Conservation (phyloP, 2,113 vertebrate genomes). For the Archocentrus centrarchus region DNA sequence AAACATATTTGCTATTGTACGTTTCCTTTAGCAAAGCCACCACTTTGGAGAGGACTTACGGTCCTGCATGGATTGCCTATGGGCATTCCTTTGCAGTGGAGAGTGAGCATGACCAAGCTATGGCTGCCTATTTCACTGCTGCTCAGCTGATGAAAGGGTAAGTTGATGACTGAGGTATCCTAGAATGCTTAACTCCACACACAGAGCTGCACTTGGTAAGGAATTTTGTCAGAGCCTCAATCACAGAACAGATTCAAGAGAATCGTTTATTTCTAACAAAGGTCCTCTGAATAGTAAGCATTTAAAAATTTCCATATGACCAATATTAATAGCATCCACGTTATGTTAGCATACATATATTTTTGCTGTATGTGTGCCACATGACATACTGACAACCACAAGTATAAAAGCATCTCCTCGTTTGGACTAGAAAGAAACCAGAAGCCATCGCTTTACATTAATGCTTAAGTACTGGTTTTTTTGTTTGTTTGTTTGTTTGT, state of each 20-base stretch:
- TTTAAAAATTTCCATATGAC: not conserved
- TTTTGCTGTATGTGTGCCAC: not conserved
- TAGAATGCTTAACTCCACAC: not conserved
- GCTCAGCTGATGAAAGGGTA: slow-evolving; percentile 99
- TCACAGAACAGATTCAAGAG: not conserved
- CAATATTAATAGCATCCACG: not conserved
- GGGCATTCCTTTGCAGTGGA: slow-evolving; percentile 98
- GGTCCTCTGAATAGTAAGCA: not conserved
- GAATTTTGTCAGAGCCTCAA: not conserved
- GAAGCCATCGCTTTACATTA: not conserved
- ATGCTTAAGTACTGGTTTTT: not conserved
- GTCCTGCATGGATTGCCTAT: slow-evolving; percentile 98
- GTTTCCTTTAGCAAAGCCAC: slow-evolving; percentile 91
- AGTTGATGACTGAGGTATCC: not conserved
- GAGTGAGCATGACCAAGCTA: slow-evolving; percentile 98
- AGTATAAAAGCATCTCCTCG: no score
- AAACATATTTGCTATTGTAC: not conserved
- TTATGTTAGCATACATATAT: not conserved
- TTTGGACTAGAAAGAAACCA: no score
- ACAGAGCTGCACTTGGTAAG: not conserved
- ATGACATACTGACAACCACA: no score
- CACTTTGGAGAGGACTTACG: slow-evolving; percentile 93
- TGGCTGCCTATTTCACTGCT: slow-evolving; percentile 98
- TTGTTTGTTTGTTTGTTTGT: not conserved
- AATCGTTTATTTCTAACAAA: not conserved